Percentiles rank a stretch among this genome's conserved stretches.
Evolutionary conservation across 1,140 invertebrate genomes (phyloP).

Genomic region (Brachionus koreanus): DNA sequence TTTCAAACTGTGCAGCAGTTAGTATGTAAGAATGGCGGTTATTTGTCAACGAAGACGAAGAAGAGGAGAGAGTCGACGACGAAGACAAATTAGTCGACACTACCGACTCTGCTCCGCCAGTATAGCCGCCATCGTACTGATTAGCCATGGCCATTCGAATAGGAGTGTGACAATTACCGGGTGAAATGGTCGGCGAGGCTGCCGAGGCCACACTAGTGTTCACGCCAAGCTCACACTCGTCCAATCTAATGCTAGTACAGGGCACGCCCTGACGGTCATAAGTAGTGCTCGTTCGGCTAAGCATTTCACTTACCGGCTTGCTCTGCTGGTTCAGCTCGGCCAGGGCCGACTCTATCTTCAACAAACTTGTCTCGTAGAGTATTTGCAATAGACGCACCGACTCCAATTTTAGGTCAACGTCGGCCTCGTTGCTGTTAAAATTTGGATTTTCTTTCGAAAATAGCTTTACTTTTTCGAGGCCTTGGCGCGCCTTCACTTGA

Average conservation of each 20-base stretch:
- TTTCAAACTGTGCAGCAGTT: neutral
- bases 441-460: constrained; percentile 26
- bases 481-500: neutral
- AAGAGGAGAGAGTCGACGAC: constrained; percentile 32
- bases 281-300: neutral
- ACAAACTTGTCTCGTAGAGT: constrained; percentile 24
- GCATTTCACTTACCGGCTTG: neutral
- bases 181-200: neutral
- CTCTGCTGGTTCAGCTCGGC: neutral
- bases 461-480: constrained; percentile 19
- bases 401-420: constrained; percentile 1
- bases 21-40: constrained; percentile 1
- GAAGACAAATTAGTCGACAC: constrained; percentile 23
- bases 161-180: constrained; percentile 10
- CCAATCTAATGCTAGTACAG: neutral
- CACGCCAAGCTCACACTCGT: neutral
- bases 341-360: neutral
- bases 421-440: constrained; percentile 18
- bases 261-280: constrained; percentile 24
- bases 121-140: neutral
- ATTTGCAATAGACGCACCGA: constrained; percentile 3
- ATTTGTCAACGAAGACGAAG: neutral
- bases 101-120: constrained; percentile 1
- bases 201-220: neutral
- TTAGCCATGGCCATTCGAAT: neutral